A percentile compares a stretch with the other conserved stretches of the same genome.
Evolutionary conservation across 2,797 vertebrate species (phyloP).

Genomic region (Gallinago nigripennis): DNA sequence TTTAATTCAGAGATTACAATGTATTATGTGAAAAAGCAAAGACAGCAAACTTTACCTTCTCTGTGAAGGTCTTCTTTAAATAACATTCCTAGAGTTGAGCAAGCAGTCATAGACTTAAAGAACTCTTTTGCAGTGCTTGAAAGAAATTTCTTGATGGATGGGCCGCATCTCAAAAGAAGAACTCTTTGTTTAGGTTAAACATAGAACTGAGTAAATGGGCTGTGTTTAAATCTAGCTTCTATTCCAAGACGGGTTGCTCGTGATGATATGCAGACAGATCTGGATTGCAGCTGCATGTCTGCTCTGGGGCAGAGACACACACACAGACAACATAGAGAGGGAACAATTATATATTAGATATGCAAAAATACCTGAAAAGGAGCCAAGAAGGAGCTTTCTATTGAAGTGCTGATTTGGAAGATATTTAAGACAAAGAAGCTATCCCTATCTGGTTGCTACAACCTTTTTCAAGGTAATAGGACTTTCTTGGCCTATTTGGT

Average conservation of each 20-base stretch:
- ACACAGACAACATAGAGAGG: not conserved
- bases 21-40: not conserved
- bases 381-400: not conserved
- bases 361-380: not conserved
- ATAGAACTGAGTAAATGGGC: not conserved
- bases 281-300: not conserved
- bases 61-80: not conserved
- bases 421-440: not conserved
- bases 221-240: not conserved
- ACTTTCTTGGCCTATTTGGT: not conserved
- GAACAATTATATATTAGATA: not conserved
- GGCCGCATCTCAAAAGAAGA: not conserved
- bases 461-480: not conserved
- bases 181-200: not conserved
- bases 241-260: not conserved
- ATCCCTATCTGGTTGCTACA: not conserved
- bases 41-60: not conserved
- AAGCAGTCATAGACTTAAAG: not conserved
- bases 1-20: not conserved
- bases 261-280: not conserved
- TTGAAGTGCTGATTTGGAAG: not conserved
- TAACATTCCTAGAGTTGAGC: not conserved
- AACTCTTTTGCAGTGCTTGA: not conserved
- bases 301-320: not conserved
- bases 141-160: not conserved